phyloP scores from a whole-genome alignment of 2,113 vertebrate genomes.

The Suncus etruscus region DNA sequence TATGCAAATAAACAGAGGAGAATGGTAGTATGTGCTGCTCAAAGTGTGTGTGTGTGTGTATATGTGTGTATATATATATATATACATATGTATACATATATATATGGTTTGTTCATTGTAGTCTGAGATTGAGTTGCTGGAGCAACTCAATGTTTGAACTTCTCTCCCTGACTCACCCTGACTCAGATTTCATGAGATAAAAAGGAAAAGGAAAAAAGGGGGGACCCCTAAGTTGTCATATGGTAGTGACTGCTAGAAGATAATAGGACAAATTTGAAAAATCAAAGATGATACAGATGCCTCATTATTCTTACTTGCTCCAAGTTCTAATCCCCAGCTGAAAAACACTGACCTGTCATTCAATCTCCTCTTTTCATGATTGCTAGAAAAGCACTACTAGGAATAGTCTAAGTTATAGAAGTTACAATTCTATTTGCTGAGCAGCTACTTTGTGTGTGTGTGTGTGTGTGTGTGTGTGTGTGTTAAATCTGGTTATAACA shows the following conservation, averaged over 20 bases:
- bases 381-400: background rate
- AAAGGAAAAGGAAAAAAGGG: constrained; percentile 1
- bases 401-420: background rate
- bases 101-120: too few relatives aligned
- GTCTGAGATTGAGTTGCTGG: background rate
- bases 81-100: too few relatives aligned
- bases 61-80: too few relatives aligned
- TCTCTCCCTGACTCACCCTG: background rate
- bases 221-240: background rate
- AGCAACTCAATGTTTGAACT: background rate
- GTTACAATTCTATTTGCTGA: background rate
- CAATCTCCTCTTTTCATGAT: background rate
- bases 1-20: background rate
- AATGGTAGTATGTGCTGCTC: background rate
- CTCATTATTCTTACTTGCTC: background rate
- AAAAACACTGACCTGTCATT: background rate
- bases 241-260: background rate
- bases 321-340: background rate
- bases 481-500: constrained; percentile 24
- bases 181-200: background rate
- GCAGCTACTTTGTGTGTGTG: background rate
- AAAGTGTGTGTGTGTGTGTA: background rate
- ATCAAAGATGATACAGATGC: background rate
- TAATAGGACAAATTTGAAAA: constrained; percentile 2
- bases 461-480: background rate